Conservation (phyloP, 2,797 vertebrate genomes). For the Sebastes oblongus region DNA sequence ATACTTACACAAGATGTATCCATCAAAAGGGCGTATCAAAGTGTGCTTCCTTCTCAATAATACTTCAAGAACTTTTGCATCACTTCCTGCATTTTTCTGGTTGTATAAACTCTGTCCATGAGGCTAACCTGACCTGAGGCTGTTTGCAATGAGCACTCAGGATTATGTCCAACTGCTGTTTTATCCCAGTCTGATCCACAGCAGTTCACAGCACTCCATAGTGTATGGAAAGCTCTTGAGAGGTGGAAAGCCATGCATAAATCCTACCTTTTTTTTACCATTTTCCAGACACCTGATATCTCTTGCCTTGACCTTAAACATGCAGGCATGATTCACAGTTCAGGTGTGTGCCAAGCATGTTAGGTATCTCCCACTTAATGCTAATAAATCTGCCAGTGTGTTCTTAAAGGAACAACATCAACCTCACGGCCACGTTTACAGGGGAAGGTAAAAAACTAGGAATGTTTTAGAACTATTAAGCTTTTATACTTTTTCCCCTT, state of each 20-base stretch:
- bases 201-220: background rate
- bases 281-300: conserved; percentile 36
- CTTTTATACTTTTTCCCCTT: too few species aligned
- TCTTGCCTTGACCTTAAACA: conserved; percentile 43
- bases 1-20: background rate
- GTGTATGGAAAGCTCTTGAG: background rate
- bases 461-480: background rate
- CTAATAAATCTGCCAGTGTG: conserved; percentile 55
- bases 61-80: background rate
- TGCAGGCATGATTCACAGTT: conserved; percentile 42
- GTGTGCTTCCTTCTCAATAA: background rate
- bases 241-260: background rate
- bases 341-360: conserved; percentile 49
- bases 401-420: conserved; percentile 21
- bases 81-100: background rate
- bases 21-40: background rate
- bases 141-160: background rate
- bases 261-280: conserved; percentile 22
- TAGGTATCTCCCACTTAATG: conserved; percentile 24
- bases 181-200: background rate
- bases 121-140: background rate
- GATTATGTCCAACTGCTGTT: background rate
- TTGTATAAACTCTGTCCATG: background rate
- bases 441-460: background rate
- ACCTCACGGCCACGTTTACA: background rate